Evolutionary conservation across 2,888 invertebrate genomes (phyloP).

Genomic region (Microctonus brassicae): DNA sequence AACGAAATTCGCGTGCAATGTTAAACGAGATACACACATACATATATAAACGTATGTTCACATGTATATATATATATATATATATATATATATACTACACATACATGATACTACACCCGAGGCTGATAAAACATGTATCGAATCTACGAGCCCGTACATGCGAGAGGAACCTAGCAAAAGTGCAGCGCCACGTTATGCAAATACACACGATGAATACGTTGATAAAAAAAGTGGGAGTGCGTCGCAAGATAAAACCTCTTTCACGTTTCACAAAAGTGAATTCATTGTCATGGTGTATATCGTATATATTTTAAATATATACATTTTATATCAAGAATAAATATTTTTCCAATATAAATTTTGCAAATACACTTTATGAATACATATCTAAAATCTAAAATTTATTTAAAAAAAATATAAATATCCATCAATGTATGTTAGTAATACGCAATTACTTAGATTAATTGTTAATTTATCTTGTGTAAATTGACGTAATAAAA

Average conservation of each 20-base stretch:
- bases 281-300: conserved; percentile 29
- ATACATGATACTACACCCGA: neutral
- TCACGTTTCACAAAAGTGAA: conserved; percentile 13
- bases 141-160: conserved; percentile 22
- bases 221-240: conserved; percentile 38
- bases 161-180: conserved; percentile 22
- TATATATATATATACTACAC: conserved; percentile 10
- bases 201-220: conserved; percentile 44
- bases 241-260: conserved; percentile 16
- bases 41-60: neutral
- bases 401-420: too few relatives aligned
- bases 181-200: conserved; percentile 38
- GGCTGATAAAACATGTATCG: conserved; percentile 7
- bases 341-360: neutral
- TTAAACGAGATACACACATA: neutral
- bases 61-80: neutral
- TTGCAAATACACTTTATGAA: neutral
- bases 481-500: neutral
- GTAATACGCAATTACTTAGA: too few relatives aligned
- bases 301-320: conserved; percentile 2
- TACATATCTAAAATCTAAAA: too few relatives aligned
- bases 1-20: conserved; percentile 35
- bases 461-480: too few relatives aligned
- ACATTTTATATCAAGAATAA: neutral
- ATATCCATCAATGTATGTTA: too few relatives aligned